Base-by-base conservation (phyloP, 1,140 invertebrate species). In the Drosophila asahinai region DNA sequence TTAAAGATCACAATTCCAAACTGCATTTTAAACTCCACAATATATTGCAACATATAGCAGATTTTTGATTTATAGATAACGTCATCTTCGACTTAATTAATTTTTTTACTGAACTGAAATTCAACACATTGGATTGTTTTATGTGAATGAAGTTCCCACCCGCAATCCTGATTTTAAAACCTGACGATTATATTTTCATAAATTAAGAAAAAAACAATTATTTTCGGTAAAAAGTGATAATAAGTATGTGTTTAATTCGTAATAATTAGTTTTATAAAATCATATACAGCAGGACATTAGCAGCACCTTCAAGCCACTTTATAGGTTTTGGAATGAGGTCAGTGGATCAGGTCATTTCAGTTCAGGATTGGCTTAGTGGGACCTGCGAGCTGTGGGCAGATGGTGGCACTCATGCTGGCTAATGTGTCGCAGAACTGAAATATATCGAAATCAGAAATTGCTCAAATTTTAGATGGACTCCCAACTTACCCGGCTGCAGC, bases 351-450 rank as follows among this genome's bases (percentile, higher is more conserved):
- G 3, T 27, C 25, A 17, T 15, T 22, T 66, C 4, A 33, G 17
- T 43, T 45, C 15, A 12, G 5, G 5, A 12, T n/a, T 25, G 4
- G 6, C 11, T 52, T 47, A 78, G 42, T 61, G 66, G n/a, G 49
- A 14, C 36, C 25, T 45, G 43, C 42, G 40, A 15, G 49, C 58
- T 25, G 64, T 43, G 12, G 64, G 54, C 47, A 79, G 38, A 38
- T 52, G 77, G 49, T 64, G 65, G 40, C 77, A 79, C 27, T 79
- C 75, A 30, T 59, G 59, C 11, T 49, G 75, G 19, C 52, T 64
- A 11, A 79, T 79, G n/a, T 58, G 58, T 1, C 38, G 58, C 12
- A 80, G 25, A 51, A 73, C 71, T 74, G 30, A 15, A 74, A 73
- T 7, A 6, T 15, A 51, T 11, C 1, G 45, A 15, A 42, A 1